Evolutionary conservation across 2,888 invertebrate species (phyloP), one percentile per base, ranked within the genome.

Genomic region (Leistus spinibarbis): DNA sequence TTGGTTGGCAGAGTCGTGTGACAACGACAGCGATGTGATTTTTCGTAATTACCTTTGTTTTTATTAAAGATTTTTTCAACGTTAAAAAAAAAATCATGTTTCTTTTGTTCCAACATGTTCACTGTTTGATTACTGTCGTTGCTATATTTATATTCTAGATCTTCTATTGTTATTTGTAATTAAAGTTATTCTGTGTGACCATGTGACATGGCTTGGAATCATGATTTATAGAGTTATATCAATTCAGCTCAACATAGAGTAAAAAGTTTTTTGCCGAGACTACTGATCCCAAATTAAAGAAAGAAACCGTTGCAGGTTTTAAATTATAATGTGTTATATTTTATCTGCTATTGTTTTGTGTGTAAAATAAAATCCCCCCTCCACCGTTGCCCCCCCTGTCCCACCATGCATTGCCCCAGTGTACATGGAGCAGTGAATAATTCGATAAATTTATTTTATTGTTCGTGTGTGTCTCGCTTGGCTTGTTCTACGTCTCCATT

Each of bases 391-490:
- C 40, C 4, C 13, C 40, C 40, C 40, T 40, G 10, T 40, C 40
- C 40, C 13, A n/a, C n/a, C n/a, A n/a, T n/a, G n/a, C 24, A 7
- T 24, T 10, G 40, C 7, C 40, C 7, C 67, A 60, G 53, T 60
- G 73, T 62, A 57, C 73, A 65, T 40, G 62, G 65, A 67, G 73
- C 73, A 67, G 65, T 73, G 73, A 73, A 73, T 73, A 73, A 73
- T 73, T 73, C 73, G 73, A 73, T 73, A 73, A 73, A 73, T 73
- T 73, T 73, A 73, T 73, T 73, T 73, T 73, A 73, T 73, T 73
- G 73, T 73, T 73, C 73, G 73, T 73, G 73, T 56, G 40, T 40
- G 73, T 73, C 67, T 73, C 73, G 73, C 73, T 73, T 67, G 66
- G 73, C 66, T 62, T 73, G 73, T 73, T 73, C 62, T 73, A 65